phyloP scores from a whole-genome alignment of 2,113 vertebrate genomes.

The Picathartes gymnocephalus region DNA sequence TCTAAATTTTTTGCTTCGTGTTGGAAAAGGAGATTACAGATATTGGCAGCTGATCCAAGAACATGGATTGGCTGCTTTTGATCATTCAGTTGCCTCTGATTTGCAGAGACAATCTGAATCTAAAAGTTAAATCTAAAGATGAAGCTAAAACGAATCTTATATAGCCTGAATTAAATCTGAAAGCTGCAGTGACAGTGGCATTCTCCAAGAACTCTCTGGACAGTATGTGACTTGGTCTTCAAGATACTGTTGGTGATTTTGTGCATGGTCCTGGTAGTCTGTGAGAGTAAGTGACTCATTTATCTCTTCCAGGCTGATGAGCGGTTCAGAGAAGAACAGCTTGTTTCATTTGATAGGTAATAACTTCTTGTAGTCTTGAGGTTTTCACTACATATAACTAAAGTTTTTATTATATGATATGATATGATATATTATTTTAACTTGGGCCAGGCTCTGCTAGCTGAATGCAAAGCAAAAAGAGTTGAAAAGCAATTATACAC shows the following conservation, averaged over 20 bases:
- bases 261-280: neutral
- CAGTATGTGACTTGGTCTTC: neutral
- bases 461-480: neutral
- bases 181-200: neutral
- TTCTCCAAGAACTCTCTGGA: neutral
- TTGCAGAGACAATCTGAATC: neutral
- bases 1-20: neutral
- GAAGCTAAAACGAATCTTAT: neutral
- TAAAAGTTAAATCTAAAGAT: neutral
- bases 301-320: constrained; percentile 81
- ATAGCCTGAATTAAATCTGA: neutral
- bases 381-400: neutral
- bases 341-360: constrained; percentile 95
- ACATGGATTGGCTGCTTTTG: neutral
- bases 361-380: neutral
- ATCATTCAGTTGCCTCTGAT: neutral
- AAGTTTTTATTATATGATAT: neutral
- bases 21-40: neutral
- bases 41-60: neutral
- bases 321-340: constrained; percentile 83
- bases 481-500: neutral
- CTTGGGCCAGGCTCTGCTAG: neutral
- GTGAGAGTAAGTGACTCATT: neutral
- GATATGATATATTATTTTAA: neutral
- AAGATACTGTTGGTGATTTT: neutral